Conservation (phyloP, 2,888 invertebrate genomes). For the Arctia plantaginis region DNA sequence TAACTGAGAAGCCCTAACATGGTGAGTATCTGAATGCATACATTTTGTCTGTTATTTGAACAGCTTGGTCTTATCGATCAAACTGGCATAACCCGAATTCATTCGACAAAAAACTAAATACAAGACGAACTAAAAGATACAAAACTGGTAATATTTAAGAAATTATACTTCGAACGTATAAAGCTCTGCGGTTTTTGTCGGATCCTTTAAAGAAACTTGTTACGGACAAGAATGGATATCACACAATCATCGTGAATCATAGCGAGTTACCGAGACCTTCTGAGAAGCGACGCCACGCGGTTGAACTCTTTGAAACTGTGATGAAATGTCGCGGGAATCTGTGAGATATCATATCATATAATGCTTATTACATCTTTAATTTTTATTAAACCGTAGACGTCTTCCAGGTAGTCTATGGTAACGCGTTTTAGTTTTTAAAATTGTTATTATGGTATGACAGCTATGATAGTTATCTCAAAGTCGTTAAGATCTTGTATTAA, state of each 20-base stretch:
- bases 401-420: slow-evolving; percentile 1
- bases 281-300: slow-evolving; percentile 65
- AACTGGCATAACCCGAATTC: slow-evolving; percentile 16
- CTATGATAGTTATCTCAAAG: not conserved
- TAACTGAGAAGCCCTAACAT: not conserved
- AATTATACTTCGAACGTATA: slow-evolving; percentile 24
- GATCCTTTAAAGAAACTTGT: slow-evolving; percentile 57
- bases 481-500: not conserved
- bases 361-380: slow-evolving; percentile 1
- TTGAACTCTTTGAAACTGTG: slow-evolving; percentile 53
- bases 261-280: slow-evolving; percentile 70
- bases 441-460: not conserved
- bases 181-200: slow-evolving; percentile 26
- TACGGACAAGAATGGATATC: slow-evolving; percentile 73
- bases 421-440: not conserved
- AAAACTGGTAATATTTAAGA: slow-evolving; percentile 38
- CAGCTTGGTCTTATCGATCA: not conserved
- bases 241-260: slow-evolving; percentile 79
- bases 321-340: slow-evolving; percentile 40
- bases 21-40: not conserved
- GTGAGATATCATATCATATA: slow-evolving; percentile 22
- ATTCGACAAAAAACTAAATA: slow-evolving; percentile 23
- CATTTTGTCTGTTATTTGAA: not conserved
- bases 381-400: not conserved
- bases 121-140: slow-evolving; percentile 29